Evolutionary conservation across 1,140 invertebrate genomes (phyloP).

Genomic region (Ruditapes philippinarum): DNA sequence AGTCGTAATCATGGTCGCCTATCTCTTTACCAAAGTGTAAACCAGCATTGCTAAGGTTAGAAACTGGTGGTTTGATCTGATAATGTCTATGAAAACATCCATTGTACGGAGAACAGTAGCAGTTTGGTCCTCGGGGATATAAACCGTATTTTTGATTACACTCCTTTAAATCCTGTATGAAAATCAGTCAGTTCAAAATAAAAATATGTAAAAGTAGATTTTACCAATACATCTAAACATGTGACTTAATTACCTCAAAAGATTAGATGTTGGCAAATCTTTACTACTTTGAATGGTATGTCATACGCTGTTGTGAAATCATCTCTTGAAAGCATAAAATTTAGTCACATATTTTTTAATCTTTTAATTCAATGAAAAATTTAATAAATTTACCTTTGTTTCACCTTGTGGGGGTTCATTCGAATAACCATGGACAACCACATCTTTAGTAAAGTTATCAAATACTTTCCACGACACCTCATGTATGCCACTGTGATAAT

Average conservation of each 20-base stretch:
- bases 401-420: conserved; percentile 61
- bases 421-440: conserved; percentile 67
- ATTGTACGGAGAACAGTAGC: conserved; percentile 55
- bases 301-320: too few relatives aligned
- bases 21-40: not conserved
- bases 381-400: conserved; percentile 58
- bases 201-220: too few relatives aligned
- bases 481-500: conserved; percentile 70
- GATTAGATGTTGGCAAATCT: too few relatives aligned
- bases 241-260: too few relatives aligned
- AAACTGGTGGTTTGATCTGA: not conserved
- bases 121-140: conserved; percentile 36
- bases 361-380: too few relatives aligned
- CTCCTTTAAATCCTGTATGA: not conserved
- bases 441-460: conserved; percentile 58
- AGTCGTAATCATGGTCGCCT: conserved; percentile 33
- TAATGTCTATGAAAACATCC: conserved; percentile 57
- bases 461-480: conserved; percentile 68
- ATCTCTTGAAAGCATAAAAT: too few relatives aligned
- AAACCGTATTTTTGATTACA: conserved; percentile 3
- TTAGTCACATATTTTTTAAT: too few relatives aligned
- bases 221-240: too few relatives aligned
- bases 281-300: too few relatives aligned
- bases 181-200: too few relatives aligned
- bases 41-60: not conserved